phyloP scores from a whole-genome alignment of 2,113 vertebrate genomes.

The Solea solea region DNA sequence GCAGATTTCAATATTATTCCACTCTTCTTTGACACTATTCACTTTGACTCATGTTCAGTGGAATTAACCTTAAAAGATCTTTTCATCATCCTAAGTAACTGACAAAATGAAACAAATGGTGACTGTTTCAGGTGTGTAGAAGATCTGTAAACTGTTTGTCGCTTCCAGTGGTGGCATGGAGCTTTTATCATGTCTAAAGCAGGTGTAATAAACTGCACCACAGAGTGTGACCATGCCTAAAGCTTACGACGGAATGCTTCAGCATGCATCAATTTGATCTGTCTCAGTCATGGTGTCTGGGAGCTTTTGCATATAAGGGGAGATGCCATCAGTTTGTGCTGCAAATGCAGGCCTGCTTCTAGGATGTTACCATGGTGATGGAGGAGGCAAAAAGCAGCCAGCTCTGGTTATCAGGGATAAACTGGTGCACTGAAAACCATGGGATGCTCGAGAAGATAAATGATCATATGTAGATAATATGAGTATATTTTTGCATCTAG shows the following conservation, averaged over 20 bases:
- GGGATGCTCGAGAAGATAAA: background rate
- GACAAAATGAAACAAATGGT: constrained; percentile 61
- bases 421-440: background rate
- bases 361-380: constrained; percentile 48
- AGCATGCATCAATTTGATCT: constrained; percentile 39
- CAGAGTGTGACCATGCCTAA: constrained; percentile 59
- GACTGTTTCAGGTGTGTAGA: constrained; percentile 28
- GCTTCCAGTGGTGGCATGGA: constrained; percentile 41
- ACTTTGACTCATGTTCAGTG: constrained; percentile 33
- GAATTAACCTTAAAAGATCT: constrained; percentile 44
- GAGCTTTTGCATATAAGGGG: constrained; percentile 14
- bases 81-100: constrained; percentile 47
- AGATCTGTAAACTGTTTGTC: constrained; percentile 50
- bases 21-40: background rate
- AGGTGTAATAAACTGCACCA: constrained; percentile 62
- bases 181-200: constrained; percentile 63
- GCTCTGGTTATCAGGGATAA: constrained; percentile 18
- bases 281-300: constrained; percentile 30
- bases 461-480: too few relatives aligned
- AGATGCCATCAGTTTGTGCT: constrained; percentile 5
- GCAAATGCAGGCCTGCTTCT: constrained; percentile 18
- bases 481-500: background rate
- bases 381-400: constrained; percentile 11
- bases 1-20: constrained; percentile 39
- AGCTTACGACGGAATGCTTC: constrained; percentile 49